Base-by-base conservation (phyloP, 2,888 invertebrate species). In the Trichogramma dendrolimi region DNA sequence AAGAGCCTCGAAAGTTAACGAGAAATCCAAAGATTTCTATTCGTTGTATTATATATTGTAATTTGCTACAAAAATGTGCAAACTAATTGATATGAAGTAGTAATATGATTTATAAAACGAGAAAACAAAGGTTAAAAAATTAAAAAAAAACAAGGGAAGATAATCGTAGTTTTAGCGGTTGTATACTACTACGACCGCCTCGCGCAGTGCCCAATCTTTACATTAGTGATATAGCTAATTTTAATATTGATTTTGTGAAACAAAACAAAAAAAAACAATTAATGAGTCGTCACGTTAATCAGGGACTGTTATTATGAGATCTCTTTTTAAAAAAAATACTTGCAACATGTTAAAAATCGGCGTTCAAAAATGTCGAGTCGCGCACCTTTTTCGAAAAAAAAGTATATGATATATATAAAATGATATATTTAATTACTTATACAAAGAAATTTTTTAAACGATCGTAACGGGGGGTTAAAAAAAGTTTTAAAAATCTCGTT, bases 1-100 rank as follows among this genome's bases (percentile, higher is more conserved):
- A 66, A 66, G 62, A 65, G 65, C 61, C 61, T 65, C 65, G 65
- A 65, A 65, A 65, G 62, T 65, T 52, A 53, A 58, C 59, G 60
- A 43, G 46, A 60, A 59, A 63, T 65, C 59, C 55, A 53, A n/a
- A 48, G 27, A 48, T 51, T 60, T 65, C 61, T 44, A 65, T 65
- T 62, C 56, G 65, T 65, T 65, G 58, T 57, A 57, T 52, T 65
- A 64, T 42, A 11, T 53, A 53, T 53, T 27, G 27, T 27, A 27
- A 2, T 27, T 27, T 27, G 27, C 27, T 27, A 27, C 27, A 3
- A 27, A 27, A 27, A 27, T 27, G 27, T 27, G 27, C 27, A 27
- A 62, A 54, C 47, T 42, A 65, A 63, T 63, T 63, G 14, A 65
- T 56, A 55, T 58, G 41, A 58, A 59, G 27, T 27, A 27, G 27